These are phyloP conservation scores for Vanessa tameamea DNA, from an alignment of 1,140 invertebrate species.

Conservation along the genomic window DNA sequence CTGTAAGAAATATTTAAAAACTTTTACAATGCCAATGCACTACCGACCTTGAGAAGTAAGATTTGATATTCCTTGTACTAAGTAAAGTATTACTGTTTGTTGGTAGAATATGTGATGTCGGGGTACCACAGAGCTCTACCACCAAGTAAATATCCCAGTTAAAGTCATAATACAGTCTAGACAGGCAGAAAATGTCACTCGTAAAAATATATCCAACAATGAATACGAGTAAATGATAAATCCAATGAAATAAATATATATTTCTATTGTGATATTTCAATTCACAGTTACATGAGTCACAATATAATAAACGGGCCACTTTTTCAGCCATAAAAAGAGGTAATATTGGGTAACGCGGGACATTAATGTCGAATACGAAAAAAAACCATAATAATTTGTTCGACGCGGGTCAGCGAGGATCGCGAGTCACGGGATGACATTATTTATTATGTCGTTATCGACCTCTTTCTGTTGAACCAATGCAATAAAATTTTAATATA, in stretches of 20 bases:
- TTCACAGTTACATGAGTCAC: constrained; percentile 1
- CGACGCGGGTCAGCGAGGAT: constrained; percentile 17
- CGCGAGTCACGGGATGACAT: constrained; percentile 34
- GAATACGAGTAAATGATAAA: background rate
- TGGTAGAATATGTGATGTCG: no score
- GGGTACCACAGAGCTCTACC: no score
- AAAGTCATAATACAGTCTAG: no score
- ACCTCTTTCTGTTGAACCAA: background rate
- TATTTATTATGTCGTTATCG: background rate
- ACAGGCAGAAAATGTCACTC: background rate
- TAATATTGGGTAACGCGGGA: constrained; percentile 35
- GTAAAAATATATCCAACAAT: background rate
- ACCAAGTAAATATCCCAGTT: no score
- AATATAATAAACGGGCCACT: constrained; percentile 21
- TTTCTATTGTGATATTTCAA: constrained; percentile 6
- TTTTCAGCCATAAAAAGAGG: constrained; percentile 33
- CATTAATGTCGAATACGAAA: constrained; percentile 40
- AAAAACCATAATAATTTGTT: constrained; percentile 43
- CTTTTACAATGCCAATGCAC: no score
- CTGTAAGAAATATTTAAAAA: no score
- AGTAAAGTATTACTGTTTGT: no score
- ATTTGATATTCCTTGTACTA: no score
- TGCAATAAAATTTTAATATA: constrained; percentile 1
- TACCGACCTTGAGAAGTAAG: no score
- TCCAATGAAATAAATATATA: background rate